Evolutionary conservation across 2,113 vertebrate genomes (phyloP).

Genomic region (Ceyx melanurus): DNA sequence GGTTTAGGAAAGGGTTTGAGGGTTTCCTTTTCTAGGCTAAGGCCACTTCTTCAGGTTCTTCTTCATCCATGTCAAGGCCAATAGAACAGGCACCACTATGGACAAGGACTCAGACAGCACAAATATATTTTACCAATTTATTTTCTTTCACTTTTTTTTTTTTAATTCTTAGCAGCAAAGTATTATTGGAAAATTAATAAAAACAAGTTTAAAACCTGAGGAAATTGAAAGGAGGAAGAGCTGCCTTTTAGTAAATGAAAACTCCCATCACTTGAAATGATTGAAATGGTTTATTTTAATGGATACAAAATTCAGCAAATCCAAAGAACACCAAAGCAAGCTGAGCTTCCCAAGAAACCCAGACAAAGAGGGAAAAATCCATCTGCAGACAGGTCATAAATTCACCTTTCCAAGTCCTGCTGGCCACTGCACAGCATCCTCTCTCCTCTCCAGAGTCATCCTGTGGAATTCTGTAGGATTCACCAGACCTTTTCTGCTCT

Average conservation of each 20-base stretch:
- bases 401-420: not conserved
- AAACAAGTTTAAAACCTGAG: rapidly evolving
- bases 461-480: rapidly evolving
- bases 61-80: not conserved
- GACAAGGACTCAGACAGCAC: not conserved
- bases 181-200: no score
- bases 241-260: not conserved
- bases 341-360: not conserved
- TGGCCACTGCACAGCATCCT: not conserved
- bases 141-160: not conserved
- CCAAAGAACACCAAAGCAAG: not conserved
- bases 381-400: no score
- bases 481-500: no score
- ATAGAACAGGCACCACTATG: not conserved
- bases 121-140: not conserved
- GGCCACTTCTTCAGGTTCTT: not conserved
- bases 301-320: not conserved
- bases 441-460: no score
- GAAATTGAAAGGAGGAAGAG: not conserved
- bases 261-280: not conserved
- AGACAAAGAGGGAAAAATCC: not conserved
- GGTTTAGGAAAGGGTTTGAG: not conserved
- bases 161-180: not conserved
- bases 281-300: not conserved
- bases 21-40: not conserved